Conservation (phyloP, 1,140 invertebrate genomes). For the Scaptomyza hsui region DNA sequence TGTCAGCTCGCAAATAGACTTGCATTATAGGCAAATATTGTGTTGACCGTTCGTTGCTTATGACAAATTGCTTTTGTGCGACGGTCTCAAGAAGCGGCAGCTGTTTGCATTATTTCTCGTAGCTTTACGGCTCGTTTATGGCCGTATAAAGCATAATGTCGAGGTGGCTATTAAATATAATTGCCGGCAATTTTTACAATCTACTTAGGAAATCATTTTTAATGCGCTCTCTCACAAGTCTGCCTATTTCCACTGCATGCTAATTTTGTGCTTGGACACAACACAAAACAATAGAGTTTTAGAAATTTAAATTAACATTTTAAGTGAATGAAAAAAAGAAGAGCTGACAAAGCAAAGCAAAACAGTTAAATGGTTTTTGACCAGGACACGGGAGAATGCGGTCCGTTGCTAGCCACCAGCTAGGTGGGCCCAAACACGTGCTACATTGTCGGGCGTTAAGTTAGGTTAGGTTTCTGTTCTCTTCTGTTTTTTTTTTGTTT, state of each 20-base stretch:
- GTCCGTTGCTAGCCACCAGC: constrained; percentile 19
- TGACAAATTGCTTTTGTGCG: constrained; percentile 58
- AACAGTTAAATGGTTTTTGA: constrained; percentile 71
- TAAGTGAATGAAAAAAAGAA: constrained; percentile 60
- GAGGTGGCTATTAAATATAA: constrained; percentile 74
- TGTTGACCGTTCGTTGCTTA: constrained; percentile 25
- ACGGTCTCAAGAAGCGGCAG: constrained; percentile 24
- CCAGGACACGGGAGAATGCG: constrained; percentile 11
- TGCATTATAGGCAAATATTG: background rate
- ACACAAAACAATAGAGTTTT: constrained; percentile 66
- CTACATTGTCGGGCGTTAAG: constrained; percentile 46
- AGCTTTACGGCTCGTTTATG: constrained; percentile 51
- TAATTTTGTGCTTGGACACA: constrained; percentile 60
- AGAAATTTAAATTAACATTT: constrained; percentile 78
- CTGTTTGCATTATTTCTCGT: constrained; percentile 16
- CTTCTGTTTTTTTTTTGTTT: constrained; percentile 15
- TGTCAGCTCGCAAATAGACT: constrained; percentile 2
- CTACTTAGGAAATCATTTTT: constrained; percentile 80
- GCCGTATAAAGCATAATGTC: constrained; percentile 46
- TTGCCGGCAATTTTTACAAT: constrained; percentile 77
- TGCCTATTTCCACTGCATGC: constrained; percentile 38
- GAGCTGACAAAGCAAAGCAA: constrained; percentile 54
- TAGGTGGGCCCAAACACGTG: constrained; percentile 69
- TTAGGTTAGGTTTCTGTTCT: constrained; percentile 9
- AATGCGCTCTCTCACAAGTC: constrained; percentile 43